Evolutionary conservation across 2,797 vertebrate genomes (phyloP).

Genomic region (Ibycter americanus): DNA sequence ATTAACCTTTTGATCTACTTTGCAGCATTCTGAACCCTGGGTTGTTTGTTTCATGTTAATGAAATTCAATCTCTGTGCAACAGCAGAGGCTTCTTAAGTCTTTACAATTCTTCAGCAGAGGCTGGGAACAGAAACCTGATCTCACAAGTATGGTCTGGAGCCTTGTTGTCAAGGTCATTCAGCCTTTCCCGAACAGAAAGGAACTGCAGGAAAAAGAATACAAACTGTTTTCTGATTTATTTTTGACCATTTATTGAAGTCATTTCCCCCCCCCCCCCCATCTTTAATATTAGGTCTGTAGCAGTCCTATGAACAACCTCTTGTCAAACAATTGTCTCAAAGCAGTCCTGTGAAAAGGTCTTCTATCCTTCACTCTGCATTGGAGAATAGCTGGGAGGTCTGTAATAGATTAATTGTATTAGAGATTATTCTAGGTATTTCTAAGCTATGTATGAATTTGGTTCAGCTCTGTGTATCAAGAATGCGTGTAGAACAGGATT

Average conservation of each 20-base stretch:
- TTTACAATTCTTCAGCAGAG: conserved; percentile 12
- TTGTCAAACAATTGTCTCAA: neutral
- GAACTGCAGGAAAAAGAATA: neutral
- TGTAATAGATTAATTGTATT: neutral
- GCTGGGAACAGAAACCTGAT: conserved; percentile 17
- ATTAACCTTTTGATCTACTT: conserved; percentile 60
- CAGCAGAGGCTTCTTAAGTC: conserved; percentile 6
- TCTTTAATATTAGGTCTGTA: neutral
- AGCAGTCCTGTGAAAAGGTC: neutral
- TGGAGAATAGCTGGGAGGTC: neutral
- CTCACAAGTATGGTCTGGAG: neutral
- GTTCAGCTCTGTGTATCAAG: neutral
- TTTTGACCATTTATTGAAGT: neutral
- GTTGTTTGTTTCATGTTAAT: conserved; percentile 57
- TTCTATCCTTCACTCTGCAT: neutral
- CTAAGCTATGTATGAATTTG: neutral
- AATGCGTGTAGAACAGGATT: neutral
- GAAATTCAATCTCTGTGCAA: conserved; percentile 41
- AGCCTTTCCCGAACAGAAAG: neutral
- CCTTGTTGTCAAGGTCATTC: conserved; percentile 14
- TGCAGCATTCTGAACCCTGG: conserved; percentile 28
- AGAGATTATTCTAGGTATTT: neutral
- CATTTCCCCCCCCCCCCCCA: neutral
- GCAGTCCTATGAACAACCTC: neutral
- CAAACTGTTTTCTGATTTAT: neutral